Conservation (phyloP, 2,113 vertebrate genomes). For the Callipepla squamata region DNA sequence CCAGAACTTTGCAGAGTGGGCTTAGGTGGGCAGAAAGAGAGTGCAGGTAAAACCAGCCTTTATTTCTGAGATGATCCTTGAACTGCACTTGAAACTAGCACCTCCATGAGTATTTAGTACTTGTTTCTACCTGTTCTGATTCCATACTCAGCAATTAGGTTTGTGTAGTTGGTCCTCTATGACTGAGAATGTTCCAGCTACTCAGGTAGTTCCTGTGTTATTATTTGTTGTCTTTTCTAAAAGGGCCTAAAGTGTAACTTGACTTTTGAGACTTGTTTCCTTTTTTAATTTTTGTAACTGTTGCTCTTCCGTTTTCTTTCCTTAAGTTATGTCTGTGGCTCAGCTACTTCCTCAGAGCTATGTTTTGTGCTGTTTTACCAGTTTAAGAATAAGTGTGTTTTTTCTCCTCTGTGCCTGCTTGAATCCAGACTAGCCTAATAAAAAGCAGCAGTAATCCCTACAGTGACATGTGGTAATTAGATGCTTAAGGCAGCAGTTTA, state of each 20-base stretch:
- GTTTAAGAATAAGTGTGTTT: not conserved
- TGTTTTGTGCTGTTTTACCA: not conserved
- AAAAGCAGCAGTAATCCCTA: conserved; percentile 5
- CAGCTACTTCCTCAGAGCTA: not conserved
- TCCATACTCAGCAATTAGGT: not conserved
- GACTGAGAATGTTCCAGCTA: not conserved
- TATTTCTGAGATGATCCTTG: not conserved
- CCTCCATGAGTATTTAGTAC: not conserved
- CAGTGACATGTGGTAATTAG: not conserved
- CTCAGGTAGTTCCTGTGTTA: not conserved
- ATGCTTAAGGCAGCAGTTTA: not conserved
- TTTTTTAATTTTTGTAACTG: not conserved
- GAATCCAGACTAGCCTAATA: not conserved
- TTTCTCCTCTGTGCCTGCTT: not conserved
- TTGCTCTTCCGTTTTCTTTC: not conserved
- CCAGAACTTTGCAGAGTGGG: not conserved
- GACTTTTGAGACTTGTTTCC: not conserved
- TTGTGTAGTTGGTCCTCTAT: not conserved
- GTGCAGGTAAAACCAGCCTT: not conserved
- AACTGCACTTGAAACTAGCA: not conserved
- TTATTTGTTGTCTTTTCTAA: not conserved
- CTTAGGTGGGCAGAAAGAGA: not conserved
- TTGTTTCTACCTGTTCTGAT: not conserved
- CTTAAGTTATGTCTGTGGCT: not conserved
- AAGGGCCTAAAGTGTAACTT: not conserved